phyloP scores from a whole-genome alignment of 2,113 vertebrate genomes.

The Ceuthmochares aereus region DNA sequence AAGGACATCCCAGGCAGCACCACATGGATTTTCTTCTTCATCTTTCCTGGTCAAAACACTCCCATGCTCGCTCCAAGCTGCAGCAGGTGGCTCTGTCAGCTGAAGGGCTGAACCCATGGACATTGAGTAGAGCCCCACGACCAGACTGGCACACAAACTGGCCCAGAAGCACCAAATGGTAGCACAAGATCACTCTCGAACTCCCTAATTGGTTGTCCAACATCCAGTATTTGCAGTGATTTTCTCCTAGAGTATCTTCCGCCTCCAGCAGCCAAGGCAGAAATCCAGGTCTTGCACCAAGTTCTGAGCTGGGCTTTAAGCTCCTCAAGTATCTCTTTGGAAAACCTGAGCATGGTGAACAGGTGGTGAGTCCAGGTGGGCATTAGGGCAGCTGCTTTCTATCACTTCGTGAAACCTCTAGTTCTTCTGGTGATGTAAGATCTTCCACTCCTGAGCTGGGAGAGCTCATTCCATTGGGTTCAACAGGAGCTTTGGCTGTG shows the following conservation, averaged over 20 bases:
- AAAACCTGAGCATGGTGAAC: not conserved
- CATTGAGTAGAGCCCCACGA: not conserved
- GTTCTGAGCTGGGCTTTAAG: not conserved
- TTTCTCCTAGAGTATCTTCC: not conserved
- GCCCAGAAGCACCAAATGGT: not conserved
- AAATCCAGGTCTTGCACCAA: not conserved
- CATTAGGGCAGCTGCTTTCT: not conserved
- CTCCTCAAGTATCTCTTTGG: not conserved
- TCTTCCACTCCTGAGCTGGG: accelerated
- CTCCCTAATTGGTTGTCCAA: not conserved
- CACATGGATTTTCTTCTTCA: not conserved
- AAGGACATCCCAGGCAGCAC: not conserved
- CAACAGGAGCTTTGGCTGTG: not conserved
- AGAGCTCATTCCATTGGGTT: not conserved
- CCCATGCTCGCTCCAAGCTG: not conserved
- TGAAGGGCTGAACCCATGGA: not conserved
- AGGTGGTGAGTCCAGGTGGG: not conserved
- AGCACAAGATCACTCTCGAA: not conserved
- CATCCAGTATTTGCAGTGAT: not conserved
- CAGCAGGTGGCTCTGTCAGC: accelerated
- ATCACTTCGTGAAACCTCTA: accelerated
- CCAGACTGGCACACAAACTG: not conserved
- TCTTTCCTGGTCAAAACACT: not conserved
- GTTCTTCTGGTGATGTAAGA: not conserved
- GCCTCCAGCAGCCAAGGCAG: not conserved